Conservation (phyloP, 1,140 invertebrate species). For the Asobara japonica region DNA sequence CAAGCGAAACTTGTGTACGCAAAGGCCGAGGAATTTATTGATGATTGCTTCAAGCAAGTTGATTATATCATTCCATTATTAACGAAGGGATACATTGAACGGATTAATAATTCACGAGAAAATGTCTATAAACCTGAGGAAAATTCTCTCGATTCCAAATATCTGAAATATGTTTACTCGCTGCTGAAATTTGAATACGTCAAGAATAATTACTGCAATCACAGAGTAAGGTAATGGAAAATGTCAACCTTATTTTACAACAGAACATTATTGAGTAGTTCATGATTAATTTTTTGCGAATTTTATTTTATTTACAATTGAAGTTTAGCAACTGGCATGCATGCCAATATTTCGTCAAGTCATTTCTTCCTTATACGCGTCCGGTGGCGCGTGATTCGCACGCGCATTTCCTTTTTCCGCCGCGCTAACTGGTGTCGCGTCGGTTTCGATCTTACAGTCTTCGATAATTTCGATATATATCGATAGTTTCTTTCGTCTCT, state of each 20-base stretch:
- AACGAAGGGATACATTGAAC: slow-evolving; percentile 48
- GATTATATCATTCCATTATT: slow-evolving; percentile 56
- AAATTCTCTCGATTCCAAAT: slow-evolving; percentile 49
- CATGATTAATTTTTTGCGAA: too few relatives aligned
- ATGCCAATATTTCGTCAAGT: too few relatives aligned
- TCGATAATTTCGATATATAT: too few relatives aligned
- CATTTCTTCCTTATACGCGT: too few relatives aligned
- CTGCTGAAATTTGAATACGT: slow-evolving; percentile 51
- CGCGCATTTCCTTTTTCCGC: too few relatives aligned
- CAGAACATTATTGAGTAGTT: not conserved
- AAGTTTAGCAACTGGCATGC: too few relatives aligned
- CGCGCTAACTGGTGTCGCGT: too few relatives aligned
- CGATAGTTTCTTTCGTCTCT: too few relatives aligned
- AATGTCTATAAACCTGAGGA: slow-evolving; percentile 24
- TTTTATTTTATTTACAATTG: too few relatives aligned
- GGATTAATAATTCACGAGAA: slow-evolving; percentile 37
- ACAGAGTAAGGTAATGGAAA: slow-evolving; percentile 47
- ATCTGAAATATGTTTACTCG: slow-evolving; percentile 54
- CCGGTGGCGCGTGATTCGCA: too few relatives aligned
- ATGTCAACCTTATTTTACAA: slow-evolving; percentile 1
- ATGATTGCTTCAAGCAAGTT: slow-evolving; percentile 57
- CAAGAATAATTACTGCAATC: slow-evolving; percentile 49
- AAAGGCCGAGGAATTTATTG: slow-evolving; percentile 52
- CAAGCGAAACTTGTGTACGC: slow-evolving; percentile 51
- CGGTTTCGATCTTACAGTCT: too few relatives aligned